These are phyloP conservation scores for Caranx ignobilis DNA, from an alignment of 2,113 vertebrate species.

Conservation along the genomic window DNA sequence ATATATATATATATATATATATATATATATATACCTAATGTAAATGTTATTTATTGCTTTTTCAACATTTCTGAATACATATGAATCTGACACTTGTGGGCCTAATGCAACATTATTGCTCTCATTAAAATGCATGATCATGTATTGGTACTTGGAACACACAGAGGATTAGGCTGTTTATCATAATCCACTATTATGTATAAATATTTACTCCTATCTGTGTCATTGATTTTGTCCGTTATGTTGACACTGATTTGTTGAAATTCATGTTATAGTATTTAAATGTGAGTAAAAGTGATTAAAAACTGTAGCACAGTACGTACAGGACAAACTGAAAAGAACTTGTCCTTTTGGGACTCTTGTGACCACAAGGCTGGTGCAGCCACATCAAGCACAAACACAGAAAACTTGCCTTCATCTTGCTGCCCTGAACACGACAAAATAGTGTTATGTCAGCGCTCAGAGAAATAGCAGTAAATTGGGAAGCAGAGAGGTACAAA, in stretches of 20 bases:
- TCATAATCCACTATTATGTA: neutral
- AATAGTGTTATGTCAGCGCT: constrained; percentile 74
- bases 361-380: neutral
- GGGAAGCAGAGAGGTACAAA: constrained; percentile 60
- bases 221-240: neutral
- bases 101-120: neutral
- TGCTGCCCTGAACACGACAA: constrained; percentile 39
- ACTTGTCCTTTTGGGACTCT: neutral
- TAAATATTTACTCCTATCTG: neutral
- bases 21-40: too few relatives aligned
- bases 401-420: constrained; percentile 20
- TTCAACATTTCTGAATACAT: neutral
- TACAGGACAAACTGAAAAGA: constrained; percentile 18
- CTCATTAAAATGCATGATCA: neutral
- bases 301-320: neutral
- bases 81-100: neutral
- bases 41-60: too few relatives aligned
- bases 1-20: too few relatives aligned
- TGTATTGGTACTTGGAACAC: neutral
- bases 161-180: neutral
- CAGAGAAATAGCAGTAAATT: constrained; percentile 58
- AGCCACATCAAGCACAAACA: constrained; percentile 11
- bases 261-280: neutral
- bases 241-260: neutral
- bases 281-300: neutral